Evolutionary conservation across 1,140 invertebrate species (phyloP), one percentile per base, ranked within the genome.

Genomic region (Euwallacea fornicatus): DNA sequence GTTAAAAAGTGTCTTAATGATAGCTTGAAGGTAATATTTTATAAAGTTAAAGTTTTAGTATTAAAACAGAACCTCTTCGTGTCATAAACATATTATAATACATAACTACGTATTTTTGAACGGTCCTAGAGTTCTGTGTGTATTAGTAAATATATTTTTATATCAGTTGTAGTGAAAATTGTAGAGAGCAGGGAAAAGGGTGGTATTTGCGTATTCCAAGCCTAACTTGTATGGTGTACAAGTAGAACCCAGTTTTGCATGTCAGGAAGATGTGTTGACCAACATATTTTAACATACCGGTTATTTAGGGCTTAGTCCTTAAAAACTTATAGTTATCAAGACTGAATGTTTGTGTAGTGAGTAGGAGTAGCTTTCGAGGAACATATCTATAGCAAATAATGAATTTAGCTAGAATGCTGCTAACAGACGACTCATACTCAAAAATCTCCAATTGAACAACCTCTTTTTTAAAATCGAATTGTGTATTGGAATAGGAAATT

Each of bases 111-210:
- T 33, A 50, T 50, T 50, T 50, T 50, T 56, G 16, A 21, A 61
- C 11, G n/a, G 42, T 42, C 42, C 33, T 43, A 61, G 42, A 42
- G 43, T 9, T 41, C 42, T 16, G 33, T 69, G 68, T 64, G 74
- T 78, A 72, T 77, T 69, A 76, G 73, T 73, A 68, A 54, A 78
- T 78, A 78, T 78, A 78, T 78, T 78, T 78, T 78, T 78, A 74
- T 78, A 78, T 74, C 76, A 76, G 77, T 78, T 78, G 76, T 78
- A 78, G 69, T 69, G 76, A 77, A 74, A 69, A 53, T 56, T 61
- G 60, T 77, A 76, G 71, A 66, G 42, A 15, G 16, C 42, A 44
- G 42, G 7, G 16, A 72, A 58, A 63, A 50, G 13, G 46, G 9
- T 50, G 46, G 21, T 33, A 33, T 13, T 11, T 50, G 13, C 13